A percentile compares a stretch with the other conserved stretches of the same genome.
Conservation (phyloP, 2,113 vertebrate genomes). For the Pionites leucogaster region DNA sequence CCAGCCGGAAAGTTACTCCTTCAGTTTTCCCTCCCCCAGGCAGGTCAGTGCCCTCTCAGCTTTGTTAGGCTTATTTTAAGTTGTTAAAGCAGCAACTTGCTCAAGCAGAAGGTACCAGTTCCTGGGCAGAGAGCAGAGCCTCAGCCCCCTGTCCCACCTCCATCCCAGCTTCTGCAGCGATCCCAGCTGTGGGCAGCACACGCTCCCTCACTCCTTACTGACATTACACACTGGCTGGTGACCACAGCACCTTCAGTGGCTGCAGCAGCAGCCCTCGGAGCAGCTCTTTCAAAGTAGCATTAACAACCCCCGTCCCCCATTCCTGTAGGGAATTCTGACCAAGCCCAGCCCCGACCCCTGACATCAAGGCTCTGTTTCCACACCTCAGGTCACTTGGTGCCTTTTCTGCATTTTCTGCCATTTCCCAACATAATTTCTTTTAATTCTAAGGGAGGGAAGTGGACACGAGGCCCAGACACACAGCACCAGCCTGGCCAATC, state of each 20-base stretch:
- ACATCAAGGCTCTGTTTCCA: background rate
- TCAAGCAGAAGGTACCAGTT: background rate
- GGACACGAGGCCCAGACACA: background rate
- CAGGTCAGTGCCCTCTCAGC: background rate
- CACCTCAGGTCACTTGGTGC: background rate
- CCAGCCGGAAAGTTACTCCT: background rate
- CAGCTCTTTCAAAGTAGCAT: background rate
- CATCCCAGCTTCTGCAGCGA: background rate
- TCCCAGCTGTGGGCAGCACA: background rate
- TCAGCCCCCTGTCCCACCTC: background rate
- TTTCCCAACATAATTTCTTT: background rate
- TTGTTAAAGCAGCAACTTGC: background rate
- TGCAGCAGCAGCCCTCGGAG: background rate
- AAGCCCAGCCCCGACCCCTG: background rate
- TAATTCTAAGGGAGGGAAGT: background rate
- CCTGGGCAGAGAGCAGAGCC: background rate
- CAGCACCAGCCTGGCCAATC: background rate
- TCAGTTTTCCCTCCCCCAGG: background rate
- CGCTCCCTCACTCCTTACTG: background rate
- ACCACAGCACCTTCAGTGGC: rapidly evolving
- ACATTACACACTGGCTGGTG: rapidly evolving
- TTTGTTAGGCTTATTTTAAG: background rate
- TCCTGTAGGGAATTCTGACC: background rate
- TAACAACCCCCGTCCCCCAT: no score
- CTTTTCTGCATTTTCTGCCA: background rate